Evolutionary conservation across 2,113 vertebrate species (phyloP).

Genomic region (Platycercus adscitus): DNA sequence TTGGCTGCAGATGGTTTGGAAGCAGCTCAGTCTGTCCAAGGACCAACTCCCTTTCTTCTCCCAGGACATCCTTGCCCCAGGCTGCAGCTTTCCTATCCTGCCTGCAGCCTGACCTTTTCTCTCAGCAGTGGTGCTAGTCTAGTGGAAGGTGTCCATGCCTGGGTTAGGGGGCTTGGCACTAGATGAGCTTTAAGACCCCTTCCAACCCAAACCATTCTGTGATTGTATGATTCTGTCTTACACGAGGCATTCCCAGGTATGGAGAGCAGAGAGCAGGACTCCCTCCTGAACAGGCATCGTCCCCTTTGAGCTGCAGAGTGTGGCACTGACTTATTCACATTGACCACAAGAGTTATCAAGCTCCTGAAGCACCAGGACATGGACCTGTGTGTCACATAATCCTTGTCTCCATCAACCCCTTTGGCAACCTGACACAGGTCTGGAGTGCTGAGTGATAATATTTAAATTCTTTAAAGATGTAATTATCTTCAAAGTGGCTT

Average conservation of each 20-base stretch:
- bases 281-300: background rate
- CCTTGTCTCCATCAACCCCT: background rate
- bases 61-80: background rate
- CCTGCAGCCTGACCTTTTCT: background rate
- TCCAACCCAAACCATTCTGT: background rate
- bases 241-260: no score
- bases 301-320: background rate
- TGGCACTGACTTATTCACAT: background rate
- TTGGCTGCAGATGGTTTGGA: background rate
- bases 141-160: background rate
- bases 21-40: background rate
- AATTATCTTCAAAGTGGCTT: background rate
- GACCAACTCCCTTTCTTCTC: no score
- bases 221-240: background rate
- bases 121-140: background rate
- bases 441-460: fast-evolving
- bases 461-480: background rate
- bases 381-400: fast-evolving
- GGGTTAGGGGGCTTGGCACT: background rate
- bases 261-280: background rate
- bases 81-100: background rate
- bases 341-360: background rate
- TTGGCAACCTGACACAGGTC: background rate
- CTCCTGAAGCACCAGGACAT: background rate
- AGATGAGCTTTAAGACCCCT: fast-evolving